Evolutionary conservation across 2,113 vertebrate species (phyloP).

Genomic region (Pelvicachromis taeniatus): DNA sequence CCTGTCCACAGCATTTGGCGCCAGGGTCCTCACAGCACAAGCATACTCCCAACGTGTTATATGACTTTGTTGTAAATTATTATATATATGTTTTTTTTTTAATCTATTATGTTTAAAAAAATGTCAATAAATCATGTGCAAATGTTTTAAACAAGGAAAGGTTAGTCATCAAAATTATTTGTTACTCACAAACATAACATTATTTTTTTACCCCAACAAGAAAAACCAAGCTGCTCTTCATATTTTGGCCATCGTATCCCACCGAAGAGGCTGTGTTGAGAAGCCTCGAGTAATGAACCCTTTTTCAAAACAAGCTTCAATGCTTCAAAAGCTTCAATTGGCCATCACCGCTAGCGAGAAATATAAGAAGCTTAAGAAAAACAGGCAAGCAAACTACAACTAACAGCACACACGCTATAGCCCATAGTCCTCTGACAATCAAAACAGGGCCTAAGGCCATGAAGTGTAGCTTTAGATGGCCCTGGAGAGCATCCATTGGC

Average conservation of each 20-base stretch:
- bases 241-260: not conserved
- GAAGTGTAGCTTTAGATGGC: not conserved
- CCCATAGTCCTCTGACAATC: not conserved
- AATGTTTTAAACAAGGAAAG: not conserved
- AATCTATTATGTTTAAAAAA: accelerated
- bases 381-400: not conserved
- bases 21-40: not conserved
- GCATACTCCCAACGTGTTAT: not conserved
- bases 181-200: not conserved
- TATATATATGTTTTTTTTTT: not conserved
- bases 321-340: not conserved
- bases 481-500: not conserved
- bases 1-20: not conserved
- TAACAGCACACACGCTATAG: not conserved
- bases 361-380: accelerated
- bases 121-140: not conserved
- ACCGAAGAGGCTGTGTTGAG: not conserved
- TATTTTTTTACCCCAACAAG: not conserved
- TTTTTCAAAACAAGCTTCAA: not conserved
- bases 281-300: not conserved
- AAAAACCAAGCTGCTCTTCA: not conserved
- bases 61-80: not conserved
- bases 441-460: not conserved
- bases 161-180: not conserved
- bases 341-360: accelerated